These are phyloP conservation scores for Elanoides forficatus DNA, from an alignment of 2,113 vertebrate species.

Conservation along the genomic window DNA sequence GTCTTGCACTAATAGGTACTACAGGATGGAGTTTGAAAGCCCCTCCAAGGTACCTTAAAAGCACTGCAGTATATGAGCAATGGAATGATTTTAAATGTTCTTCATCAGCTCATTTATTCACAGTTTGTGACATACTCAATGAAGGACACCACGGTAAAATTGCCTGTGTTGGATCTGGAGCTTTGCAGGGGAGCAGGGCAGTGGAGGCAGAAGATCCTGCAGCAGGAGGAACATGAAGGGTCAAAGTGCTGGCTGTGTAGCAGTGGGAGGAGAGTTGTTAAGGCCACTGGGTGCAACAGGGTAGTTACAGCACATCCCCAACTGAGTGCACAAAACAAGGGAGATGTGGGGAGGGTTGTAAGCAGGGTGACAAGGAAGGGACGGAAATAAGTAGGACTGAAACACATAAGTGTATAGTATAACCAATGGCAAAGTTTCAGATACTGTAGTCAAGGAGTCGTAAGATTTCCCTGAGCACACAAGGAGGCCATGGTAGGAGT, in stretches of 20 bases:
- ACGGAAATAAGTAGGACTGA: neutral
- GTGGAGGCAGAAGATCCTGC: neutral
- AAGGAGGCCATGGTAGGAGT: neutral
- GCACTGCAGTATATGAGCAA: neutral
- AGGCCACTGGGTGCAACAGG: neutral
- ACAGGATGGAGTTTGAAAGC: neutral
- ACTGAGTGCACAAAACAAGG: neutral
- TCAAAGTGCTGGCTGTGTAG: neutral
- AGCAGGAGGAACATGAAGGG: neutral
- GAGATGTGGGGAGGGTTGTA: neutral
- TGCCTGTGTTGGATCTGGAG: neutral
- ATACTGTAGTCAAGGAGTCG: neutral
- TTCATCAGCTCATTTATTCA: neutral
- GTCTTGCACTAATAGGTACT: neutral
- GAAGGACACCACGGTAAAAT: neutral
- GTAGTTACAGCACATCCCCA: neutral
- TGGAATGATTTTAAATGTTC: neutral
- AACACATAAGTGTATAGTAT: neutral
- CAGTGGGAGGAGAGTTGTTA: neutral
- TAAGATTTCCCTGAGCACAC: neutral
- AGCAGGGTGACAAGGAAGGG: neutral
- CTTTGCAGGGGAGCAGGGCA: neutral
- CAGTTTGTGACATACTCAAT: neutral
- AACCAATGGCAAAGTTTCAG: neutral
- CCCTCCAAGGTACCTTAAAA: neutral